Base-by-base conservation (phyloP, 2,797 vertebrate genomes). In the Rhinichthys osculus region DNA sequence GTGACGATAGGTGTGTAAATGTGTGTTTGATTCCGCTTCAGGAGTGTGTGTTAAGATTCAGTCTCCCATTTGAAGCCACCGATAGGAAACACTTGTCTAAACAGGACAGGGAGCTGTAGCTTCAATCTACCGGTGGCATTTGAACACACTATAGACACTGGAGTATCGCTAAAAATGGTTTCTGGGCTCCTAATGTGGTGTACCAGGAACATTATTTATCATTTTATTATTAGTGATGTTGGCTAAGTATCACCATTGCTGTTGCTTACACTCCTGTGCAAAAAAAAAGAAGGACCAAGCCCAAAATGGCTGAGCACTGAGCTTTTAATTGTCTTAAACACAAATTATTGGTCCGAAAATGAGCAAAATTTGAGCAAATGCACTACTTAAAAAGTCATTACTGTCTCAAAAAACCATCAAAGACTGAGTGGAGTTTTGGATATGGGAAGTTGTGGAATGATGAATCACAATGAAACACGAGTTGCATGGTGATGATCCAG, bases 21-120 rank as follows among this genome's bases (percentile, higher is more conserved):
- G 64, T 84, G 59, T 77, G 47, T 57, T 14, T 69, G 4, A 64
- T 66, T 66, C 40, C 13, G 52, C 14, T 33, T 50, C n/a, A 62
- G 72, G 76, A 70, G 85, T 78, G 47, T 52, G 82, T 9, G 52
- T 81, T 77, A 50, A 59, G 79, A 90, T 83, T 89, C 72, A 64
- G 91, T 89, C 85, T 88, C 80, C 79, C 71, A 87, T 88, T 89
- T 79, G 66, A 90, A 91, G 87, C 78, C 82, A 27, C 38, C 90
- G 89, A 96, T 96, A 87, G 91, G 92, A 95, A 95, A 93, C 95
- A 96, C 92, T 95, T 96, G 95, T 96, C 94, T 91, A 95, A 96
- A 96, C 93, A 95, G 91, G 93, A 89, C 88, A 73, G 57, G 72
- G 57, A 86, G 85, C 86, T 89, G 87, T 91, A 91, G 90, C 88